These are phyloP conservation scores for Episyrphus balteatus DNA, from an alignment of 1,140 invertebrate species.

Conservation along the genomic window DNA sequence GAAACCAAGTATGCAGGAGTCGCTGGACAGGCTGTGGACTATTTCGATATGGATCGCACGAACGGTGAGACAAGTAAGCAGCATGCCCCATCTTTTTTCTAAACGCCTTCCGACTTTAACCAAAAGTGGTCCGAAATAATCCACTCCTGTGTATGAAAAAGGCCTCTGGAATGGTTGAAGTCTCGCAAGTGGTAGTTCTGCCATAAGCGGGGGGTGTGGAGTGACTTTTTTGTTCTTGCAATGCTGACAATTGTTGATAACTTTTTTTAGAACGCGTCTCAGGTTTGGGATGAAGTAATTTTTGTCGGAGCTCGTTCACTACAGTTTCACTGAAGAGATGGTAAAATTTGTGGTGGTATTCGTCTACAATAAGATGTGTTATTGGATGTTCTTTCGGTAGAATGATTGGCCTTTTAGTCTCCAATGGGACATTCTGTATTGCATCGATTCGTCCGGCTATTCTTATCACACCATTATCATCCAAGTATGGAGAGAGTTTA, in stretches of 20 bases:
- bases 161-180: conserved; percentile 1
- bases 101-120: conserved; percentile 9
- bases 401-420: too few species aligned
- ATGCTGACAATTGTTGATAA: not conserved
- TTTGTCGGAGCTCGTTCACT: not conserved
- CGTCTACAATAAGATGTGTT: conserved; percentile 23
- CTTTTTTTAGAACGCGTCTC: not conserved
- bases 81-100: conserved; percentile 14
- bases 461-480: not conserved
- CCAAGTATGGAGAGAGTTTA: not conserved
- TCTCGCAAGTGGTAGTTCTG: not conserved
- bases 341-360: conserved; percentile 10
- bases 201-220: not conserved
- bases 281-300: not conserved
- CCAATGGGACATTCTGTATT: too few species aligned
- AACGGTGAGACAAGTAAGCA: conserved; percentile 13
- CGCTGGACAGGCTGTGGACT: not conserved
- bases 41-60: conserved; percentile 14
- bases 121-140: conserved; percentile 7
- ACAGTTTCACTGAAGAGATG: not conserved
- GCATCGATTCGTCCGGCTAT: not conserved
- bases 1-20: not conserved
- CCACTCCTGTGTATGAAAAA: conserved; percentile 4
- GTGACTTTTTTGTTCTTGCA: conserved; percentile 3
- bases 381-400: conserved; percentile 15